Evolutionary conservation across 2,113 vertebrate species (phyloP).

Genomic region (Jaculus jaculus): DNA sequence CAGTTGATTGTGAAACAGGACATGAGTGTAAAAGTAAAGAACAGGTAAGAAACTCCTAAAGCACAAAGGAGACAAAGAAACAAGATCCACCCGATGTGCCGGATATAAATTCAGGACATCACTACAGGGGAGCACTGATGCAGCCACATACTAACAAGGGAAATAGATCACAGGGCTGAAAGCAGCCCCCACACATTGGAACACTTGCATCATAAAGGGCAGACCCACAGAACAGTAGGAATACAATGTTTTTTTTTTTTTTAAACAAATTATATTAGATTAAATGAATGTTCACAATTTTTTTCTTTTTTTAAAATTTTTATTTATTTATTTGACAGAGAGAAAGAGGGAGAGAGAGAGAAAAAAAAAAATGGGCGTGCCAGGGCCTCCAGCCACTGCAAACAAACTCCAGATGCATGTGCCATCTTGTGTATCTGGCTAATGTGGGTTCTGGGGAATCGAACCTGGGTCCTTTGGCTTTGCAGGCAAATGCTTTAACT

Average conservation of each 20-base stretch:
- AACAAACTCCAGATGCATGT: no score
- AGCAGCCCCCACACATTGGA: neutral
- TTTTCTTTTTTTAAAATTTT: no score
- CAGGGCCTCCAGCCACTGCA: no score
- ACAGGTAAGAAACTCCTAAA: neutral
- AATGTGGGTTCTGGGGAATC: no score
- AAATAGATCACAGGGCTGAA: neutral
- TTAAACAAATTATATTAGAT: neutral
- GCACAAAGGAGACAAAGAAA: neutral
- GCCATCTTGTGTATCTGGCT: no score
- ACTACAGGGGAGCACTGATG: neutral
- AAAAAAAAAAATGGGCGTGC: no score
- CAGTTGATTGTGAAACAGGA: neutral
- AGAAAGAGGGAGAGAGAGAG: no score
- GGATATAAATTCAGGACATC: neutral
- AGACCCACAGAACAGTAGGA: neutral
- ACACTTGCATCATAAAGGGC: neutral
- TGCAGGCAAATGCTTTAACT: no score
- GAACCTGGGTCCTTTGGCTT: no score
- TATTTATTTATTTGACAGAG: no score
- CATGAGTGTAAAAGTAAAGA: conserved; percentile 13
- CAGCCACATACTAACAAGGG: neutral
- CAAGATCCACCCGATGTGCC: neutral
- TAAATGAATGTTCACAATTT: neutral
- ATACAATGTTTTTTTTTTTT: neutral